A percentile compares a stretch with the other conserved stretches of the same genome.
phyloP scores from a whole-genome alignment of 1,140 invertebrate species.

The Halyomorpha halys region DNA sequence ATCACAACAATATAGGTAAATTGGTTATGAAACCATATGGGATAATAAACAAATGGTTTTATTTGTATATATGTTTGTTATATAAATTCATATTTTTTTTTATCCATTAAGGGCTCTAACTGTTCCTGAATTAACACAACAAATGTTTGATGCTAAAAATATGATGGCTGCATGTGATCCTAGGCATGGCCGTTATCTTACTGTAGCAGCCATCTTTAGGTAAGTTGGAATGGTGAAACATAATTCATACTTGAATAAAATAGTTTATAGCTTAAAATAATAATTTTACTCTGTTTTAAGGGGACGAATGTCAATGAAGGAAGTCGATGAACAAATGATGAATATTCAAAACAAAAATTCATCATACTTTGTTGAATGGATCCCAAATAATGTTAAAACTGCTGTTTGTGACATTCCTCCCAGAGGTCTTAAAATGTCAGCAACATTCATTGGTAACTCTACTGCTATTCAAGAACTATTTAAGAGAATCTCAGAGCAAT shows the following conservation, averaged over 20 bases:
- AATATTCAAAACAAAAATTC: slow-evolving; percentile 89
- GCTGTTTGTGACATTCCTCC: slow-evolving; percentile 89
- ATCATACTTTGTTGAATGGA: slow-evolving; percentile 89
- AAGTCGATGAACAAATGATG: slow-evolving; percentile 79
- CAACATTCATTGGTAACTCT: slow-evolving; percentile 83
- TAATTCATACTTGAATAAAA: too few species aligned
- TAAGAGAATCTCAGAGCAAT: slow-evolving; percentile 78
- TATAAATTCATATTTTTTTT: not conserved
- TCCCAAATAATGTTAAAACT: slow-evolving; percentile 83
- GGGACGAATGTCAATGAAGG: slow-evolving; percentile 93
- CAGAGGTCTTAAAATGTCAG: slow-evolving; percentile 80
- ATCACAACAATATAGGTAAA: slow-evolving; percentile 58
- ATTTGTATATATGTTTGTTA: too few species aligned
- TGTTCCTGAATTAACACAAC: slow-evolving; percentile 79
- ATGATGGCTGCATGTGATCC: slow-evolving; percentile 98
- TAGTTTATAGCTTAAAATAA: too few species aligned
- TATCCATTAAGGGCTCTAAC: slow-evolving; percentile 47
- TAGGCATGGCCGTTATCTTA: slow-evolving; percentile 83
- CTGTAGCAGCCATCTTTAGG: slow-evolving; percentile 83
- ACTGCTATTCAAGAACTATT: slow-evolving; percentile 83
- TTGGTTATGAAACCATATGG: too few species aligned
- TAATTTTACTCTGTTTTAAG: slow-evolving; percentile 35
- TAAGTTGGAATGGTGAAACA: not conserved
- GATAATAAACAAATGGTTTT: too few species aligned
- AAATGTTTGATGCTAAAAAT: slow-evolving; percentile 83